phyloP scores from a whole-genome alignment of 2,113 vertebrate species.

The Trogon surrucura region DNA sequence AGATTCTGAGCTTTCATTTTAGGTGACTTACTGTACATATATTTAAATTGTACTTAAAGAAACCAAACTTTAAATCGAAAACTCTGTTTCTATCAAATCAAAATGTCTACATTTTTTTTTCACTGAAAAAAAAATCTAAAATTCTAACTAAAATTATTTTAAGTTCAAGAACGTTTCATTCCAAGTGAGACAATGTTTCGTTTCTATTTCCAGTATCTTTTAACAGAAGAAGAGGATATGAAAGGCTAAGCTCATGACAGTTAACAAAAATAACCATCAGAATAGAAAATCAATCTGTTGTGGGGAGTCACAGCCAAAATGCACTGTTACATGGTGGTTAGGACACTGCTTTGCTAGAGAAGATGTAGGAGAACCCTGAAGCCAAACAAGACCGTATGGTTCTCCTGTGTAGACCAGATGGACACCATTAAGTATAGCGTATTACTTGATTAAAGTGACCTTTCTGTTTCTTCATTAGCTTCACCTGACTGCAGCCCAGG shows the following conservation, averaged over 20 bases:
- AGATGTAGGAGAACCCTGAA: not conserved
- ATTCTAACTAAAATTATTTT: not conserved
- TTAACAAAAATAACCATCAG: constrained; percentile 10
- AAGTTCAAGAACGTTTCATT: not conserved
- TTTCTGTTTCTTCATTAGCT: not conserved
- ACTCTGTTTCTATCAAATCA: not conserved
- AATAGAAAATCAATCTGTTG: not conserved
- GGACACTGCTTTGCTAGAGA: not conserved
- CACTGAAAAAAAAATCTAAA: not conserved
- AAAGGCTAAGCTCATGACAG: not conserved
- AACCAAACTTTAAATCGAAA: not conserved
- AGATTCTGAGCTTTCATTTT: not conserved
- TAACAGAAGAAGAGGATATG: not conserved
- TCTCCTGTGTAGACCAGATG: not conserved
- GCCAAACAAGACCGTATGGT: not conserved
- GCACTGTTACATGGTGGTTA: not conserved
- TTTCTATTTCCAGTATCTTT: not conserved
- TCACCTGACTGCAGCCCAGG: not conserved
- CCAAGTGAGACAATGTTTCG: not conserved
- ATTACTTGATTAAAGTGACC: not conserved
- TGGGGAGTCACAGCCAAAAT: not conserved
- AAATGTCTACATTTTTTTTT: not conserved
- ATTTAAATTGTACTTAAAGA: not conserved
- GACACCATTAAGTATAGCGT: not conserved
- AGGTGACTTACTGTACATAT: not conserved